Conservation (phyloP, 2,113 vertebrate genomes). For the Sinocyclocheilus maitianheensis region DNA sequence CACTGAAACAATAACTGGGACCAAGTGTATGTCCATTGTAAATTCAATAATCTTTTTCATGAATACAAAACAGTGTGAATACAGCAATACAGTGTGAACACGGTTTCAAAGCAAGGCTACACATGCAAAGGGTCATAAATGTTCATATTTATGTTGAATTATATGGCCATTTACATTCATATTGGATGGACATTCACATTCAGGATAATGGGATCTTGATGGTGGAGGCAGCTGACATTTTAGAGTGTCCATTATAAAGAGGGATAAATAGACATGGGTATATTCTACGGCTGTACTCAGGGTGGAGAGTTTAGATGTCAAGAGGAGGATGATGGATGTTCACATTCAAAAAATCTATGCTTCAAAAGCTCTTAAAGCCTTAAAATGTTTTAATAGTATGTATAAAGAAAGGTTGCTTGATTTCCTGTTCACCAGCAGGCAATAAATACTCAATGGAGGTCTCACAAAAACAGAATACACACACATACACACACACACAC, state of each 20-base stretch:
- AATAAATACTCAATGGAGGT: not conserved
- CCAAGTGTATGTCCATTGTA: not conserved
- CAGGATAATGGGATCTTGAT: constrained; percentile 23
- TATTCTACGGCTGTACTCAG: not conserved
- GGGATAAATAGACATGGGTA: not conserved
- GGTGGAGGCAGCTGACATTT: constrained; percentile 14
- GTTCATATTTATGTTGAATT: not conserved
- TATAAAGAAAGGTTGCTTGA: not conserved
- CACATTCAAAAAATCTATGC: not conserved
- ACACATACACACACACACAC: too few species aligned
- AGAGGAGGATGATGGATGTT: not conserved
- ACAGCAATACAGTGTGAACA: not conserved
- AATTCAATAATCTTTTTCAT: not conserved
- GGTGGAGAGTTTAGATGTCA: not conserved
- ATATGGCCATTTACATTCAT: not conserved
- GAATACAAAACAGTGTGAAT: not conserved
- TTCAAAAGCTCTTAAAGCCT: not conserved
- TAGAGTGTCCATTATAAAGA: not conserved
- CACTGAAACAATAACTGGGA: too few species aligned
- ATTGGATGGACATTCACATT: constrained; percentile 3
- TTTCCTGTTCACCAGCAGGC: not conserved
- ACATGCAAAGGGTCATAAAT: not conserved
- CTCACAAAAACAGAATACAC: not conserved
- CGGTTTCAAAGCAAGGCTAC: not conserved
- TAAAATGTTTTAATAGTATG: not conserved